Evolutionary conservation across 1,140 invertebrate species (phyloP).

Genomic region (Melipona quadrifasciata): DNA sequence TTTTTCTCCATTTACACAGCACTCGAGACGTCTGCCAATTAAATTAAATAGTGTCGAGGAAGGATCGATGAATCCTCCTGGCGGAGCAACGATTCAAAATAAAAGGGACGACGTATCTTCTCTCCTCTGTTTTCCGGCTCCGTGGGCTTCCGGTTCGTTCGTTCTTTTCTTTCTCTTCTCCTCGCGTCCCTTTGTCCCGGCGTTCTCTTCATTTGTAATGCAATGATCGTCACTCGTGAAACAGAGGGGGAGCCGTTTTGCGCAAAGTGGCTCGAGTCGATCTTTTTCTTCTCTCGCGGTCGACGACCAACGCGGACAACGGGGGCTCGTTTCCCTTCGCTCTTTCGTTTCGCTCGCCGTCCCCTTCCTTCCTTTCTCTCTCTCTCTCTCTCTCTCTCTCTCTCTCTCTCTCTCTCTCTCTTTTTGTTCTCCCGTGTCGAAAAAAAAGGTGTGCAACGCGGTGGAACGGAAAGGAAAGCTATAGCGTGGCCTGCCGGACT

Average conservation of each 20-base stretch:
- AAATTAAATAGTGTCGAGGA: slow-evolving; percentile 65
- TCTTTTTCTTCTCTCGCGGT: slow-evolving; percentile 4
- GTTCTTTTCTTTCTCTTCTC: neutral
- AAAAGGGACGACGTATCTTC: neutral
- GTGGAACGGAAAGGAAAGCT: slow-evolving; percentile 49
- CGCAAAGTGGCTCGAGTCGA: neutral
- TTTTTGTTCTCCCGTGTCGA: neutral
- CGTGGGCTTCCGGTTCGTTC: too few relatives aligned
- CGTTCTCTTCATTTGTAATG: slow-evolving; percentile 17
- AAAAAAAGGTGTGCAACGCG: slow-evolving; percentile 29
- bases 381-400: too few relatives aligned
- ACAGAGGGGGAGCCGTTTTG: neutral
- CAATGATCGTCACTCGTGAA: slow-evolving; percentile 11
- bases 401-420: neutral
- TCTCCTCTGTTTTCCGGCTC: neutral
- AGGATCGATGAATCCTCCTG: slow-evolving; percentile 14
- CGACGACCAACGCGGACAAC: neutral
- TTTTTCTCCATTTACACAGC: slow-evolving; percentile 60
- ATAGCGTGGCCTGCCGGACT: slow-evolving; percentile 13
- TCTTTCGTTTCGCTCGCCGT: neutral
- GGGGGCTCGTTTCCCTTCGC: neutral
- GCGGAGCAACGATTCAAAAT: slow-evolving; percentile 7
- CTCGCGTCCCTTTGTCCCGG: neutral
- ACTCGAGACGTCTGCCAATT: slow-evolving; percentile 75
- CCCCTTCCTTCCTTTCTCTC: neutral